These are phyloP conservation scores for Asteroscopus sphinx DNA, from an alignment of 2,888 invertebrate genomes.

Conservation along the genomic window DNA sequence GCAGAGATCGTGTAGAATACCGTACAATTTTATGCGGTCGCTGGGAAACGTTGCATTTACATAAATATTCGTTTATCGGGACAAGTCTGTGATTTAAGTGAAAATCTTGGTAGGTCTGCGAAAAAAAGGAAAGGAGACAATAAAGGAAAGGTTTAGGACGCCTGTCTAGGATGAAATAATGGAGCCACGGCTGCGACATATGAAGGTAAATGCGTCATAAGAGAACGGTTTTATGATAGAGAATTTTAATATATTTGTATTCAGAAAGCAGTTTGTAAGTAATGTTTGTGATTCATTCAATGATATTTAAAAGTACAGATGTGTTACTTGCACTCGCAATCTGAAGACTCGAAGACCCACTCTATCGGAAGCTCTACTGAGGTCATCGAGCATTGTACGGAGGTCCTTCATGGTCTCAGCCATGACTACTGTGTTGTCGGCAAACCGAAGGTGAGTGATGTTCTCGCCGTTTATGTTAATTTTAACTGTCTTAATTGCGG, in stretches of 20 bases:
- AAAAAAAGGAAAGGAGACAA: constrained; percentile 67
- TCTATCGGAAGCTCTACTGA: no score
- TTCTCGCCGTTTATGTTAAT: no score
- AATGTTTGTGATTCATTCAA: not conserved
- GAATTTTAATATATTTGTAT: constrained; percentile 28
- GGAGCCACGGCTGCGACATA: constrained; percentile 46
- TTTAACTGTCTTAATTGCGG: no score
- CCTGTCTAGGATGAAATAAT: constrained; percentile 57
- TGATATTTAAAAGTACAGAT: no score
- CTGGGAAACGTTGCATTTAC: constrained; percentile 74
- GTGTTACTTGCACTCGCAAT: no score
- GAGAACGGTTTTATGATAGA: constrained; percentile 15
- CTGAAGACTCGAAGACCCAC: no score
- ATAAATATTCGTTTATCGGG: constrained; percentile 83
- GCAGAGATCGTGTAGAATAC: constrained; percentile 66
- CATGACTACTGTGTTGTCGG: no score
- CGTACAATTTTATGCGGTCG: constrained; percentile 71
- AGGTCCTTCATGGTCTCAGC: no score
- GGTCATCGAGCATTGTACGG: no score
- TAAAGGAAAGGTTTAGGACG: constrained; percentile 64
- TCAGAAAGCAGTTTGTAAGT: not conserved
- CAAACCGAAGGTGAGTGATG: no score
- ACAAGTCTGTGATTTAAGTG: constrained; percentile 75
- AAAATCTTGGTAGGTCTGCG: constrained; percentile 70
- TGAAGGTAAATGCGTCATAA: constrained; percentile 50